A percentile compares a stretch with the other conserved stretches of the same genome.
These are phyloP conservation scores for Anas platyrhynchos DNA, from an alignment of 2,113 vertebrate species.

Conservation along the genomic window DNA sequence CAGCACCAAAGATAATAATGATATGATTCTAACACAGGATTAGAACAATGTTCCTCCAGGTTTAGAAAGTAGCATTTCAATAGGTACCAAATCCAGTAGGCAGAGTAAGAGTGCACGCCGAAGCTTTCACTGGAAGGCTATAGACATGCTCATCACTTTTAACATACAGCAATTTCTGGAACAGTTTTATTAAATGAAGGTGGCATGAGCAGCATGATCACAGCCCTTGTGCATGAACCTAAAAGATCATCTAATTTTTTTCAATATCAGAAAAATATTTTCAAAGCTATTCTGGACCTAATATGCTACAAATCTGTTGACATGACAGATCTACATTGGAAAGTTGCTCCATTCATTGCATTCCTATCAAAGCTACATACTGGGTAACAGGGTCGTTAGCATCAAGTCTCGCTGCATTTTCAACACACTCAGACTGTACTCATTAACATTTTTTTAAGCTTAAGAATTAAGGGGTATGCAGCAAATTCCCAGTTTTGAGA, in stretches of 20 bases:
- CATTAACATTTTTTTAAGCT: background rate
- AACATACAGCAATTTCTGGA: background rate
- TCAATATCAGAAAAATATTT: background rate
- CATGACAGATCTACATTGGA: background rate
- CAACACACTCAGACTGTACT: background rate
- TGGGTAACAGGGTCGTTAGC: background rate
- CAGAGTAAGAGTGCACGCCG: background rate
- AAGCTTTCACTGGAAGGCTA: background rate
- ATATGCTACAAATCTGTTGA: background rate
- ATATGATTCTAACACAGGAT: background rate
- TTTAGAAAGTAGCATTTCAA: background rate
- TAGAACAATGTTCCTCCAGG: background rate
- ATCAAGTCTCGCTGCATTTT: background rate
- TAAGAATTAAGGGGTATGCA: background rate
- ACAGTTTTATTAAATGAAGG: background rate
- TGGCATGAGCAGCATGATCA: background rate
- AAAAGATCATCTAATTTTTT: background rate
- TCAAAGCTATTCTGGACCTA: background rate
- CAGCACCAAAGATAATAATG: slow-evolving; percentile 5
- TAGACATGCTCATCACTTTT: background rate
- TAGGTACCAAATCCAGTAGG: background rate
- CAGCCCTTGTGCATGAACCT: background rate
- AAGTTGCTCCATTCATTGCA: background rate
- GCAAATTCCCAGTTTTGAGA: background rate
- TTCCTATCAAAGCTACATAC: background rate